Conservation (phyloP, 2,888 invertebrate genomes). For the Cenopis cana region DNA sequence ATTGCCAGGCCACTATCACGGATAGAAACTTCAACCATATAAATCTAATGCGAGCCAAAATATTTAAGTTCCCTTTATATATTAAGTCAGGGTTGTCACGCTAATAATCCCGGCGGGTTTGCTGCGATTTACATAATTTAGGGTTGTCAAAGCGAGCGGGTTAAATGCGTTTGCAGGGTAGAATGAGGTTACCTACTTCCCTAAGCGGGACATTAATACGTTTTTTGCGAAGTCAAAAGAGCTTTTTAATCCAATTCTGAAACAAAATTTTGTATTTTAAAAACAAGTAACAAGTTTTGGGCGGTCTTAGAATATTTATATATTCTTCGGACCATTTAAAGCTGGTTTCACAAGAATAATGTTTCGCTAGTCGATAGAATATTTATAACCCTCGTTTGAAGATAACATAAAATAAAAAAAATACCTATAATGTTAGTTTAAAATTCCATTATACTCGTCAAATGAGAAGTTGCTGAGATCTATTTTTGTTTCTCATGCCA, state of each 20-base stretch:
- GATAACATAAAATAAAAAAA: background rate
- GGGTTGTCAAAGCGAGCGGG: slow-evolving; percentile 43
- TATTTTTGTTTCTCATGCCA: too few species aligned
- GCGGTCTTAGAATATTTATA: slow-evolving; percentile 6
- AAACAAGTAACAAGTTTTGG: slow-evolving; percentile 38
- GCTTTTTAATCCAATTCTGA: slow-evolving; percentile 36
- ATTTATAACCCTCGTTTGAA: background rate
- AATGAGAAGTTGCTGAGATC: background rate
- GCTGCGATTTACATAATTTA: slow-evolving; percentile 37
- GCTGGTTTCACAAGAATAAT: background rate
- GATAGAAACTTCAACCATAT: background rate
- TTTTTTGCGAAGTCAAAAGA: slow-evolving; percentile 42
- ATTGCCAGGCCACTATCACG: too few species aligned
- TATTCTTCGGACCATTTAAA: background rate
- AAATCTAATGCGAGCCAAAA: background rate
- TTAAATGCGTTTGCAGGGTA: slow-evolving; percentile 38
- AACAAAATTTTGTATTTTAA: slow-evolving; percentile 39
- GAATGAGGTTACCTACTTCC: slow-evolving; percentile 34
- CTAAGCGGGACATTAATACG: slow-evolving; percentile 39
- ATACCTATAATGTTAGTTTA: background rate
- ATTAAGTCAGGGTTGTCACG: slow-evolving; percentile 26
- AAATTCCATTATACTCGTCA: background rate
- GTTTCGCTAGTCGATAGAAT: background rate
- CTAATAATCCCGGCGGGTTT: slow-evolving; percentile 35
- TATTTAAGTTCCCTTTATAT: slow-evolving; percentile 20